Conservation (phyloP, 2,113 vertebrate species). For the Macquaria australasica region DNA sequence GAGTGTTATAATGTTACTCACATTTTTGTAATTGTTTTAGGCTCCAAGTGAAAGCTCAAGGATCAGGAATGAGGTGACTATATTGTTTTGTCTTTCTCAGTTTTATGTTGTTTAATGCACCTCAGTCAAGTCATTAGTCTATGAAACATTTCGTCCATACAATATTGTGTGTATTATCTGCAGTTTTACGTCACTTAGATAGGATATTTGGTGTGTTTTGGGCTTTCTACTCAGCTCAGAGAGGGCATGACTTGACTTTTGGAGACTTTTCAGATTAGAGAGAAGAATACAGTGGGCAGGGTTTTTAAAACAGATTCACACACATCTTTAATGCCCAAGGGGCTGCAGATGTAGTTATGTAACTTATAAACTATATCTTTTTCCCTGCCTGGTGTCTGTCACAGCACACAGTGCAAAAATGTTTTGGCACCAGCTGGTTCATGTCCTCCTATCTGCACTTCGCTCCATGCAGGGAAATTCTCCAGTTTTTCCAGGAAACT, state of each 20-base stretch:
- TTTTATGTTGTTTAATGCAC: neutral
- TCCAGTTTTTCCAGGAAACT: neutral
- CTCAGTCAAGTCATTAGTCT: neutral
- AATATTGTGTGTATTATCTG: neutral
- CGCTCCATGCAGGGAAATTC: neutral
- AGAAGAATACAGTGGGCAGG: neutral
- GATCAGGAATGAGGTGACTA: constrained; percentile 72
- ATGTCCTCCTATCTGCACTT: neutral
- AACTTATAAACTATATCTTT: neutral
- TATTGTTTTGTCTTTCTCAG: neutral
- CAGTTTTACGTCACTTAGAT: neutral
- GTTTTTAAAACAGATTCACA: neutral
- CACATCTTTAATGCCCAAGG: neutral
- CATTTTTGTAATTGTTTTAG: constrained; percentile 55
- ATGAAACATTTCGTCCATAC: neutral
- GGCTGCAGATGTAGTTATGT: neutral
- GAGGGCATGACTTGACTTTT: neutral
- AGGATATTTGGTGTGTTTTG: neutral
- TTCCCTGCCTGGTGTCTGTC: neutral
- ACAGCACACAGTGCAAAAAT: neutral
- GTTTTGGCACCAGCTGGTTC: neutral
- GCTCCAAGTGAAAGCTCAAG: constrained; percentile 57
- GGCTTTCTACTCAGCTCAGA: neutral
- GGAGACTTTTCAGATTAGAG: neutral
- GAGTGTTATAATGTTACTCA: neutral